Base-by-base conservation (phyloP, 1,140 invertebrate genomes). In the Drosophila nigrodunni region DNA sequence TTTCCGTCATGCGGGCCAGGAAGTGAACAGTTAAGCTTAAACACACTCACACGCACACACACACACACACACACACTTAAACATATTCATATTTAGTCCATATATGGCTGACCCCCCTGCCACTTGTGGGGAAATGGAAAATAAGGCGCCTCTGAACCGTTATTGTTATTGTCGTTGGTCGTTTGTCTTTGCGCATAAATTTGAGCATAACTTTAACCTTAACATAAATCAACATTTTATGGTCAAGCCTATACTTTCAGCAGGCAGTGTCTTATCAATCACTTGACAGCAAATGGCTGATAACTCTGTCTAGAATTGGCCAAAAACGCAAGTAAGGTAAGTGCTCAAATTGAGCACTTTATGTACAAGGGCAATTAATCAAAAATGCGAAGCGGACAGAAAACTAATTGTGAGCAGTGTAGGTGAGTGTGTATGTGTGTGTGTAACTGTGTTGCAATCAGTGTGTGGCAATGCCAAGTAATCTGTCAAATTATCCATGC, bases 401-500 rank as follows among this genome's bases (percentile, higher is more conserved):
- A 55, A 18, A 57, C 54, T 57, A 57, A 57, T 57, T 57, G 54
- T 41, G 41, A 21, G 54, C 39, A 57, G 7, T 47, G 46, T 11
- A 7, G 18, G 25, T 34, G 15, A 10, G 9, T 21, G 47, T 49
- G 18, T 41, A 35, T 37, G 55, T 58, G 37, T 15, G 13, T 37
- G 35, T 59, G 41, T 55, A 15, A 15, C 15, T 15, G 25, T 50
- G 47, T 35, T 57, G 41, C 50, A 64, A 58, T 67, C 64, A 66
- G 50, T 46, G 46, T 46, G 61, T 41, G 58, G 60, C 75, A 49
- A 46, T 65, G 49, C 69, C 59, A 77, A 69, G 80, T 89, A 89
- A 89, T 89, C 85, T 89, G 86, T 89, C 86, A 89, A 89, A 89
- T 89, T 90, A 89, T 67, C 77, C 86, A 89, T 89, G 85, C 85